A percentile compares a stretch with the other conserved stretches of the same genome.
Conservation (phyloP, 2,888 invertebrate species). For the Chesias legatella region DNA sequence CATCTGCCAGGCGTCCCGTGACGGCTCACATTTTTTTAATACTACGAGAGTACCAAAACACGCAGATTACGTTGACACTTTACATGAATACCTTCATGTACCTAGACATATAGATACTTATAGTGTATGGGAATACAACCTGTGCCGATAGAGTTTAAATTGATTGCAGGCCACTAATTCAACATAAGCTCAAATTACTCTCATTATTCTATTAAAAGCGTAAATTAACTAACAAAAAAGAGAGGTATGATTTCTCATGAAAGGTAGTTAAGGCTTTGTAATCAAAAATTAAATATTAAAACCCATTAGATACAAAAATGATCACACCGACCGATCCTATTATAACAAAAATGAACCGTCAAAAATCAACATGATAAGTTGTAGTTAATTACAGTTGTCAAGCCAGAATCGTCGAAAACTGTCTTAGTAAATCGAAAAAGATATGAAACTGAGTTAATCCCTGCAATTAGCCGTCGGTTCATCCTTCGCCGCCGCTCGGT, state of each 20-base stretch:
- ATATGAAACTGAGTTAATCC: slow-evolving; percentile 52
- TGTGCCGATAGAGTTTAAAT: background rate
- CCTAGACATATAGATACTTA: too few species aligned
- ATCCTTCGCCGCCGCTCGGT: slow-evolving; percentile 66
- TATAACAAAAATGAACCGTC: slow-evolving; percentile 34
- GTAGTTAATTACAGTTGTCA: slow-evolving; percentile 59
- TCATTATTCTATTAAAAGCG: background rate
- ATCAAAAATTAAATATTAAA: slow-evolving; percentile 22
- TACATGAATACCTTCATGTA: too few species aligned
- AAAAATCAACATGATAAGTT: slow-evolving; percentile 54
- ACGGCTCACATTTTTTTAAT: too few species aligned
- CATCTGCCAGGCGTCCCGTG: too few species aligned
- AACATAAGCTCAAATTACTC: background rate
- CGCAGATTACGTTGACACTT: too few species aligned
- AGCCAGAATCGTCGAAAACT: slow-evolving; percentile 38
- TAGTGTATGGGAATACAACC: background rate
- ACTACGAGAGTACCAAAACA: too few species aligned
- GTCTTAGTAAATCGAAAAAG: slow-evolving; percentile 49
- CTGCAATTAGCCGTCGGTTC: slow-evolving; percentile 61
- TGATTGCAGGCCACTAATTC: background rate
- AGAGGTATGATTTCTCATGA: background rate
- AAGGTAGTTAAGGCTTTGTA: slow-evolving; percentile 19
- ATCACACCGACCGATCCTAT: slow-evolving; percentile 23
- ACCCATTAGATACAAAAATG: slow-evolving; percentile 16
- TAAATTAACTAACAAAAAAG: background rate